Evolutionary conservation across 2,888 invertebrate genomes (phyloP).

Genomic region (Sphaerophoria rueppellii): DNA sequence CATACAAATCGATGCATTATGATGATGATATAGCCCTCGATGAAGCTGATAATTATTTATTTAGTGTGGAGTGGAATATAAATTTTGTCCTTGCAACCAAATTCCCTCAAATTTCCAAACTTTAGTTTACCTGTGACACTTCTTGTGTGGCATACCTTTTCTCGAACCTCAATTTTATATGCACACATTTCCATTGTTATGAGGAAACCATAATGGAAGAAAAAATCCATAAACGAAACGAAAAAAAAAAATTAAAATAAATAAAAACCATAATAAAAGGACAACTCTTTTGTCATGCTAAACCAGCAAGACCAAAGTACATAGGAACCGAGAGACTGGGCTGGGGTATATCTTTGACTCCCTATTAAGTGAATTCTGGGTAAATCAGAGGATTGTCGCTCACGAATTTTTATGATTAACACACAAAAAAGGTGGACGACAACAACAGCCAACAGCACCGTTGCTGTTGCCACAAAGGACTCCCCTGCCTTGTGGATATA

Average conservation of each 20-base stretch:
- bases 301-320: conserved; percentile 33
- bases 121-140: conserved; percentile 53
- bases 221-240: conserved; percentile 61
- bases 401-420: conserved; percentile 71
- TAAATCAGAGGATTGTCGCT: conserved; percentile 64
- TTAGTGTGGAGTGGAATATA: conserved; percentile 30
- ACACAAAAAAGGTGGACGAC: conserved; percentile 45
- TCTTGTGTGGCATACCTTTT: conserved; percentile 68
- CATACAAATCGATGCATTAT: conserved; percentile 48
- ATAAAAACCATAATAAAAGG: conserved; percentile 59
- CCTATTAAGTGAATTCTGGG: conserved; percentile 45
- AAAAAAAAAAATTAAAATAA: conserved; percentile 16
- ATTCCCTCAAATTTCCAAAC: not conserved
- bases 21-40: conserved; percentile 7
- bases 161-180: conserved; percentile 45
- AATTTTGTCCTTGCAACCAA: conserved; percentile 48
- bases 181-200: conserved; percentile 58
- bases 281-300: conserved; percentile 71
- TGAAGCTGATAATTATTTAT: not conserved
- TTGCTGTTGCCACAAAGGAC: conserved; percentile 54
- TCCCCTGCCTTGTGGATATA: conserved; percentile 38
- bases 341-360: conserved; percentile 31
- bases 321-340: not conserved
- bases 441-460: conserved; percentile 26
- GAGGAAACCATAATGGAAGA: conserved; percentile 38